phyloP scores from a whole-genome alignment of 2,888 invertebrate genomes.

The Parelbella ahira region DNA sequence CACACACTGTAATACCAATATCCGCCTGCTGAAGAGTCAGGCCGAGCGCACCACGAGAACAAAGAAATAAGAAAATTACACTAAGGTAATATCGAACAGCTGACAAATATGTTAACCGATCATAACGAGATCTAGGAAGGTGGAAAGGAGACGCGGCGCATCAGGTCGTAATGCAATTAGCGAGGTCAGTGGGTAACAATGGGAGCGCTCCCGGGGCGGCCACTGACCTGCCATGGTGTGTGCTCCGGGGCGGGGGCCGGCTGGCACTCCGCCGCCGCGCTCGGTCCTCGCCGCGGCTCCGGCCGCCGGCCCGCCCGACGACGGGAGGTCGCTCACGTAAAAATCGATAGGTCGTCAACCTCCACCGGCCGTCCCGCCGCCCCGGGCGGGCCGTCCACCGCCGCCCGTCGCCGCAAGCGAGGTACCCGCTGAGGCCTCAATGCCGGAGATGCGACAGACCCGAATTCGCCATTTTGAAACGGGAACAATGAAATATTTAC shows the following conservation, averaged over 20 bases:
- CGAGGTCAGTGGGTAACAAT: constrained; percentile 36
- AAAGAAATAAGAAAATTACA: constrained; percentile 40
- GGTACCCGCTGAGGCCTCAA: constrained; percentile 37
- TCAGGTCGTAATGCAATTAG: constrained; percentile 18
- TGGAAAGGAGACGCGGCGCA: constrained; percentile 9
- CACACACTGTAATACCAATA: constrained; percentile 20
- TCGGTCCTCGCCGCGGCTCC: no score
- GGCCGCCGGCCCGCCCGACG: constrained; percentile 61
- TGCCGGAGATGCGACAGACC: constrained; percentile 44
- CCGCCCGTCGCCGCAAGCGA: constrained; percentile 40
- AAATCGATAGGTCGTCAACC: constrained; percentile 81
- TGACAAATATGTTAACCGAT: constrained; percentile 8
- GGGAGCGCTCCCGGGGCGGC: constrained; percentile 38
- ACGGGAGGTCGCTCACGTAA: constrained; percentile 75
- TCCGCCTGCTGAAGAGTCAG: constrained; percentile 10
- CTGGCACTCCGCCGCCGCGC: constrained; percentile 33
- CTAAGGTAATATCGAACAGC: constrained; percentile 27
- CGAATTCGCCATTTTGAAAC: constrained; percentile 80
- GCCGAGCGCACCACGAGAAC: constrained; percentile 33
- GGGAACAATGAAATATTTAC: constrained; percentile 79
- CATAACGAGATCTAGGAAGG: constrained; percentile 7
- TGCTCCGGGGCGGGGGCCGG: constrained; percentile 33
- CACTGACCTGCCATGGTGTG: constrained; percentile 56
- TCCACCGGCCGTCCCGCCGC: constrained; percentile 60
- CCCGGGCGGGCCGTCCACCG: constrained; percentile 53